phyloP scores from a whole-genome alignment of 2,888 invertebrate species.

The Tholera decimalis region DNA sequence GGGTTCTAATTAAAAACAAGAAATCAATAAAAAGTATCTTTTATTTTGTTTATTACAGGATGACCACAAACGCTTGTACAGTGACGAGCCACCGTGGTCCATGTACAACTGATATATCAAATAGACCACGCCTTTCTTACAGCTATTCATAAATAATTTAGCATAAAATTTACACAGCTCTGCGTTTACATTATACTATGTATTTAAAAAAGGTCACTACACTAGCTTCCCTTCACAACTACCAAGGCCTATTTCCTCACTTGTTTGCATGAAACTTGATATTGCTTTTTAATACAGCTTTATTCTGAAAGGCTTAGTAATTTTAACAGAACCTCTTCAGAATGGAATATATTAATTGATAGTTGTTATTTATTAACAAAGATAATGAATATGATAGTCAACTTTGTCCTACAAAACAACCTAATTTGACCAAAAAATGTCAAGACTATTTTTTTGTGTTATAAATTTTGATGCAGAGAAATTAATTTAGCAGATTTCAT shows the following conservation, averaged over 20 bases:
- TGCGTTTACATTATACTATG: constrained; percentile 67
- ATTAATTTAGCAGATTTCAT: too few relatives aligned
- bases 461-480: too few relatives aligned
- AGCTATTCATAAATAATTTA: constrained; percentile 87
- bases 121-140: constrained; percentile 77
- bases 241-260: constrained; percentile 63
- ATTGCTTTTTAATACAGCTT: constrained; percentile 31
- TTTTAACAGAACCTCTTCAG: too few relatives aligned
- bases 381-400: too few relatives aligned
- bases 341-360: too few relatives aligned
- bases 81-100: constrained; percentile 74
- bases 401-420: too few relatives aligned
- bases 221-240: constrained; percentile 64
- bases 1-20: constrained; percentile 43
- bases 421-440: too few relatives aligned
- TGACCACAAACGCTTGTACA: constrained; percentile 73
- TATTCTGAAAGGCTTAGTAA: too few relatives aligned
- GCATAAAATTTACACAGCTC: constrained; percentile 84
- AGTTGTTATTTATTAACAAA: too few relatives aligned
- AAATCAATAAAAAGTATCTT: constrained; percentile 76
- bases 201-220: constrained; percentile 61
- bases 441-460: too few relatives aligned
- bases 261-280: constrained; percentile 58
- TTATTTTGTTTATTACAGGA: constrained; percentile 83
- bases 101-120: constrained; percentile 73